These are phyloP conservation scores for Spea multiplicata DNA, from an alignment of 2,113 vertebrate genomes.

Conservation along the genomic window DNA sequence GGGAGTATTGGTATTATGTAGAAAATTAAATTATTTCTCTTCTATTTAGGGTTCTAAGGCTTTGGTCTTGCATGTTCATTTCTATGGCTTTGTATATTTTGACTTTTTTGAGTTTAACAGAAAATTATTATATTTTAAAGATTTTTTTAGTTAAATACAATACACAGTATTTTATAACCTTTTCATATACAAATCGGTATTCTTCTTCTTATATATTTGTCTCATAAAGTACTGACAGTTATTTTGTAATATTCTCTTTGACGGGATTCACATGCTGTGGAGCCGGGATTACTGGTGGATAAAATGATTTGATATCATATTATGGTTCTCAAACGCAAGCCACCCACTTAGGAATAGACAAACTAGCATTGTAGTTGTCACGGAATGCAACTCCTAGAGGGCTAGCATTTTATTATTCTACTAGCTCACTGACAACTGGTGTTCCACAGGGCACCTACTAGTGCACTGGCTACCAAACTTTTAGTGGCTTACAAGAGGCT, in stretches of 20 bases:
- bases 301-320: neutral
- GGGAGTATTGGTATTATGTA: constrained; percentile 9
- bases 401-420: no score
- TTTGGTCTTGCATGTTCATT: neutral
- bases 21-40: constrained; percentile 28
- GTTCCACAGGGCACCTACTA: no score
- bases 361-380: no score
- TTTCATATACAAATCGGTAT: neutral
- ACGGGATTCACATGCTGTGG: neutral
- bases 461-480: no score
- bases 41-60: constrained; percentile 4
- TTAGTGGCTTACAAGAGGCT: no score
- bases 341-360: no score
- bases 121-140: neutral
- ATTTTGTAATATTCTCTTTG: neutral
- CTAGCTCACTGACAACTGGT: no score
- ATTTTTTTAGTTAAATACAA: neutral
- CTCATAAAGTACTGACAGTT: neutral
- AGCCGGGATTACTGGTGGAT: neutral
- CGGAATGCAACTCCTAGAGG: no score
- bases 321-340: neutral
- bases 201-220: neutral
- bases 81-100: constrained; percentile 13
- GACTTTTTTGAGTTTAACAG: constrained; percentile 3
- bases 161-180: neutral